These are phyloP conservation scores for Protomyctophum bolini DNA, from an alignment of 2,113 vertebrate genomes.

Conservation along the genomic window DNA sequence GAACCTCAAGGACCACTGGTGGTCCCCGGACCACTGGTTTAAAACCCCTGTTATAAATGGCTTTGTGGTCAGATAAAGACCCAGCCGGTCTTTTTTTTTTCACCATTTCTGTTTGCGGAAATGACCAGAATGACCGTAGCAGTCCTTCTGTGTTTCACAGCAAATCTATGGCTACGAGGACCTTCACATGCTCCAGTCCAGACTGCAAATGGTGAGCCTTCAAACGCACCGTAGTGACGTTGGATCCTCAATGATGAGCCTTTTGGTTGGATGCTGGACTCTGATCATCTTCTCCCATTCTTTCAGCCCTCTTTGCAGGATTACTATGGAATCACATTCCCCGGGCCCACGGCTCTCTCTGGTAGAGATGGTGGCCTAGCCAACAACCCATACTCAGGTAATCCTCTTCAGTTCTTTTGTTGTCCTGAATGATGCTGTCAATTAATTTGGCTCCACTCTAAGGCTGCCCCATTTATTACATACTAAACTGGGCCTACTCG, in stretches of 20 bases:
- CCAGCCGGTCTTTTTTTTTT: no score
- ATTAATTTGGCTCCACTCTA: not conserved
- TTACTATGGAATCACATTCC: conserved; percentile 98
- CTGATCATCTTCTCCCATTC: conserved; percentile 19
- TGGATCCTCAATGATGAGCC: not conserved
- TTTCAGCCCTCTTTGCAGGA: conserved; percentile 80
- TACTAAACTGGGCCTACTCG: no score
- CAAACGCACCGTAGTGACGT: no score
- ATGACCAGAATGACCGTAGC: not conserved
- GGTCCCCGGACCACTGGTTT: no score
- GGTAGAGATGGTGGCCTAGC: conserved; percentile 91
- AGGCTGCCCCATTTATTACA: no score
- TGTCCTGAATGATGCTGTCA: not conserved
- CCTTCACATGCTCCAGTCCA: conserved; percentile 96
- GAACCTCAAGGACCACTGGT: no score
- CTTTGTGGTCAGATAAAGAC: no score
- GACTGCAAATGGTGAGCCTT: conserved; percentile 91
- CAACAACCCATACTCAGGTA: conserved; percentile 96
- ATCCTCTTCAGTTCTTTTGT: not conserved
- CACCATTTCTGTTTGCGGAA: not conserved
- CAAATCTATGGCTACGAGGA: conserved; percentile 98
- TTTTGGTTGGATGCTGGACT: conserved; percentile 74
- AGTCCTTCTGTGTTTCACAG: conserved; percentile 57
- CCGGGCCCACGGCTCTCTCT: conserved; percentile 89
- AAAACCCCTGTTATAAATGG: no score